Percentiles rank a stretch among this genome's conserved stretches.
phyloP scores from a whole-genome alignment of 2,113 vertebrate species.

The Leptodactylus fuscus region DNA sequence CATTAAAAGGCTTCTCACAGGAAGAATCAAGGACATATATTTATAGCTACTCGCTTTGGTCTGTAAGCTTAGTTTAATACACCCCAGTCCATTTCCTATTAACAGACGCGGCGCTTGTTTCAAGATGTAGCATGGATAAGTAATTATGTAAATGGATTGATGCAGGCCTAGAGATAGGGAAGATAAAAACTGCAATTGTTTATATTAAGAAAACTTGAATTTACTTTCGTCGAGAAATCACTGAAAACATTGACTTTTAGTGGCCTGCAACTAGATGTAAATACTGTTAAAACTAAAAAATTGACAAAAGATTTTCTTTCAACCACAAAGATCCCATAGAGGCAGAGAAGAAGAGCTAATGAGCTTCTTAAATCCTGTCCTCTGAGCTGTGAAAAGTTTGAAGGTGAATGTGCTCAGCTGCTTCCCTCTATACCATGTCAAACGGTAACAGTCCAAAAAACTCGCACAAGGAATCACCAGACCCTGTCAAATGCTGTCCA shows the following conservation, averaged over 20 bases:
- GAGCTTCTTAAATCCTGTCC: conserved; percentile 11
- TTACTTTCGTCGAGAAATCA: background rate
- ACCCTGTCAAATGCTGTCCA: conserved; percentile 57
- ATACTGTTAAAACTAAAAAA: background rate
- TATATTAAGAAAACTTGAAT: background rate
- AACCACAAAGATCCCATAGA: background rate
- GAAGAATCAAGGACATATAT: background rate
- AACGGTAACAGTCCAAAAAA: conserved; percentile 54
- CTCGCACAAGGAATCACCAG: conserved; percentile 58
- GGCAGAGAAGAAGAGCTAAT: conserved; percentile 9
- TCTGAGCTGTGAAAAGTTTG: conserved; percentile 17
- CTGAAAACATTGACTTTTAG: background rate
- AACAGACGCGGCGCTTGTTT: background rate
- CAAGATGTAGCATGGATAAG: background rate
- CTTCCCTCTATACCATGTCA: background rate
- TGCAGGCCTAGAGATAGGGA: background rate
- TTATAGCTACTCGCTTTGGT: background rate
- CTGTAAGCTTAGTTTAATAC: background rate
- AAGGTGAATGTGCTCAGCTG: conserved; percentile 35
- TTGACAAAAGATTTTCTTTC: background rate
- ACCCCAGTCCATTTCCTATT: background rate
- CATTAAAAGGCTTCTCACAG: background rate
- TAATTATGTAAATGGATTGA: background rate
- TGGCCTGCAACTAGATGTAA: background rate
- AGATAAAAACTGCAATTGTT: background rate